phyloP scores from a whole-genome alignment of 2,888 invertebrate species.

The Corbicula japonica region DNA sequence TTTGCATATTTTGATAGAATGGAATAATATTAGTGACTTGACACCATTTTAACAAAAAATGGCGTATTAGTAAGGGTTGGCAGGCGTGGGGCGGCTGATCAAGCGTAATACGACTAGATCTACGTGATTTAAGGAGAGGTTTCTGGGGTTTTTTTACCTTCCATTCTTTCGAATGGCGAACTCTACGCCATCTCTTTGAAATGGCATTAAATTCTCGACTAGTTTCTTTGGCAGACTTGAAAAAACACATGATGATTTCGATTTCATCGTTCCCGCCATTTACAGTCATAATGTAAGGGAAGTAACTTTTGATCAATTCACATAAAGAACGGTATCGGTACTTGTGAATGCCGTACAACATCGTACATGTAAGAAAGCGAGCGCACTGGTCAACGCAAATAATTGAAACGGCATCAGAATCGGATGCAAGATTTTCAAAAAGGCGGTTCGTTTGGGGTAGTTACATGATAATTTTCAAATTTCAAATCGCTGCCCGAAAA shows the following conservation, averaged over 20 bases:
- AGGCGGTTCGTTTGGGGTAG: too few species aligned
- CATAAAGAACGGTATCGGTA: too few species aligned
- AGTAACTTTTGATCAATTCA: slow-evolving; percentile 8
- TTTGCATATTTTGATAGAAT: background rate
- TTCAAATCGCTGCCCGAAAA: too few species aligned
- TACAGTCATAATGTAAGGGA: slow-evolving; percentile 1
- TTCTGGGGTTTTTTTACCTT: slow-evolving; percentile 79
- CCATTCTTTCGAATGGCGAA: slow-evolving; percentile 83
- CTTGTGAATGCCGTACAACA: too few species aligned
- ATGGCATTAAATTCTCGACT: slow-evolving; percentile 76
- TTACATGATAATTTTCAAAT: too few species aligned
- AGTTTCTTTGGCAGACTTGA: slow-evolving; percentile 75
- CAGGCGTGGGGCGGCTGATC: too few species aligned
- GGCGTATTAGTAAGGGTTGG: too few species aligned
- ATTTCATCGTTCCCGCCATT: slow-evolving; percentile 51
- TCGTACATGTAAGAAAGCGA: too few species aligned
- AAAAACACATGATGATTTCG: slow-evolving; percentile 48
- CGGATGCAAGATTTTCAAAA: too few species aligned
- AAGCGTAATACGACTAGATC: background rate
- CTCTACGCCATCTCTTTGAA: slow-evolving; percentile 81
- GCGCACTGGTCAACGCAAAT: too few species aligned
- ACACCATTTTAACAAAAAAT: background rate
- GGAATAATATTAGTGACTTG: background rate
- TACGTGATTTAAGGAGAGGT: background rate
- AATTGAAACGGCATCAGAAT: too few species aligned